phyloP scores from a whole-genome alignment of 2,888 invertebrate species.

The Campopleginae sp. region DNA sequence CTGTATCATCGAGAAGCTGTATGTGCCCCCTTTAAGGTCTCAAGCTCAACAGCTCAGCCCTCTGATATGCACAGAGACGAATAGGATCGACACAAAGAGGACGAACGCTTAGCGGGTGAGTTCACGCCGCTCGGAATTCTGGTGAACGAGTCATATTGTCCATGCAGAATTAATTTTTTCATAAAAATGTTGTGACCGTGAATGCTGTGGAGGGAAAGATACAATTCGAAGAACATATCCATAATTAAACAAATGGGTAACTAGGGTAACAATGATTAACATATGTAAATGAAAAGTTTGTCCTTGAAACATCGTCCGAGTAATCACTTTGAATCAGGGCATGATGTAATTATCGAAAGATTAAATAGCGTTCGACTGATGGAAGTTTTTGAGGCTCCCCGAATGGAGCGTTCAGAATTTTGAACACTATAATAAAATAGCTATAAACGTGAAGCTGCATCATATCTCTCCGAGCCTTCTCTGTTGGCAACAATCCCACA shows the following conservation, averaged over 20 bases:
- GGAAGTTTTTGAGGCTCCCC: background rate
- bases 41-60: background rate
- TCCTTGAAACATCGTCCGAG: background rate
- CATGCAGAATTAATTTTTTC: no score
- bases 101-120: background rate
- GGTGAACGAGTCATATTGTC: background rate
- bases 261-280: background rate
- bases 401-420: background rate
- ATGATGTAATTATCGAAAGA: background rate
- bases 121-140: background rate
- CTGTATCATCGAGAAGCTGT: background rate
- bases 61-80: background rate
- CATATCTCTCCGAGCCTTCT: conserved; percentile 16
- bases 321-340: background rate
- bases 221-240: background rate
- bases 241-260: background rate
- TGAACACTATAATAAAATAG: background rate
- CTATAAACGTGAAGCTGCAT: conserved; percentile 9
- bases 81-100: background rate
- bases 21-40: background rate
- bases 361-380: background rate
- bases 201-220: background rate
- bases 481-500: conserved; percentile 42
- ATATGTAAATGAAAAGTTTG: background rate
- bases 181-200: no score